A percentile compares a stretch with the other conserved stretches of the same genome.
Conservation (phyloP, 2,888 invertebrate genomes). For the Thysanoteuthis rhombus region DNA sequence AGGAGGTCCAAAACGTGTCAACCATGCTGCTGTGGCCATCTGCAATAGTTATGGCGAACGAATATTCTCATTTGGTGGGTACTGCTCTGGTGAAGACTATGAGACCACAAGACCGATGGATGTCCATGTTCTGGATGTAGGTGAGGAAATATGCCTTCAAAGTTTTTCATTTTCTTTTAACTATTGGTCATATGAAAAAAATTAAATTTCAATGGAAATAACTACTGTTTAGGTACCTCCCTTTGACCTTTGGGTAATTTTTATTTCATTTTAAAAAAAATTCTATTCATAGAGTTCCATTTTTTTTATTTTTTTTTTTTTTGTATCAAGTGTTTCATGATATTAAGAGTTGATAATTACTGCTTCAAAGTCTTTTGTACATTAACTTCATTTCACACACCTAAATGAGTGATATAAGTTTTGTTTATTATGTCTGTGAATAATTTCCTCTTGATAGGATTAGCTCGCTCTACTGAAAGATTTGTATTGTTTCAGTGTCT, state of each 20-base stretch:
- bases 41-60: conserved; percentile 64
- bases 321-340: too few species aligned
- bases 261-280: too few species aligned
- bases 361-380: too few species aligned
- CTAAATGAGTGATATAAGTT: too few species aligned
- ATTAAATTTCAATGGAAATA: too few species aligned
- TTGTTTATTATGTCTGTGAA: neutral
- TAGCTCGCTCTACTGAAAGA: neutral
- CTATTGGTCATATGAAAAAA: too few species aligned
- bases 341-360: too few species aligned
- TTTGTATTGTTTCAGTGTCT: conserved; percentile 62
- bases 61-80: conserved; percentile 92
- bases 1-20: conserved; percentile 90
- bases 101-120: conserved; percentile 77
- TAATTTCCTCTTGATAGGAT: neutral
- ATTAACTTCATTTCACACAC: too few species aligned
- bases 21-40: conserved; percentile 88
- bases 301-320: too few species aligned
- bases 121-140: conserved; percentile 84
- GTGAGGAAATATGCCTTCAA: conserved; percentile 66
- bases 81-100: conserved; percentile 86
- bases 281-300: too few species aligned
- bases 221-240: too few species aligned
- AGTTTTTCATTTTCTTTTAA: neutral
- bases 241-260: too few species aligned